Evolutionary conservation across 92 coral and sea anemone genomes (phyloP).

Genomic region (Metridium senile): DNA sequence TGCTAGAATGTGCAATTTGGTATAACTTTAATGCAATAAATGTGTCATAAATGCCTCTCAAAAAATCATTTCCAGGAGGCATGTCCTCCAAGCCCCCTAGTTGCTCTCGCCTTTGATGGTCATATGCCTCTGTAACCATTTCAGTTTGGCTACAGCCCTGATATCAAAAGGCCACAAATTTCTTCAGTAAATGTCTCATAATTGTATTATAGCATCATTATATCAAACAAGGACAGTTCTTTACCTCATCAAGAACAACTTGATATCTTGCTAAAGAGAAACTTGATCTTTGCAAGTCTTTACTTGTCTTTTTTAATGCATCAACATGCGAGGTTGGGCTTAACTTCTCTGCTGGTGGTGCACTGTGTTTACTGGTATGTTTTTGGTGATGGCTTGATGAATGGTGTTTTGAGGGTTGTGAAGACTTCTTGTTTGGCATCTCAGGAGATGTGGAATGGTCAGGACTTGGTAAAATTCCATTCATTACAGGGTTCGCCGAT

Average conservation of each 20-base stretch:
- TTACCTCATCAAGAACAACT: conserved; percentile 84
- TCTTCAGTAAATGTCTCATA: too few relatives aligned
- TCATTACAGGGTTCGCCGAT: background rate
- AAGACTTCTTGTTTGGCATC: conserved; percentile 5
- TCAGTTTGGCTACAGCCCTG: too few relatives aligned
- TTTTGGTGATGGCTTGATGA: conserved; percentile 13
- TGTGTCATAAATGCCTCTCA: too few relatives aligned
- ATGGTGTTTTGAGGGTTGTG: background rate
- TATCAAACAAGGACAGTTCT: too few relatives aligned
- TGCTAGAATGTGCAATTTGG: too few relatives aligned
- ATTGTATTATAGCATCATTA: too few relatives aligned
- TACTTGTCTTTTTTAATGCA: conserved; percentile 78
- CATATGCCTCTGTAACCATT: too few relatives aligned
- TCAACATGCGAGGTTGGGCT: conserved; percentile 72
- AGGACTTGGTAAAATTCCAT: conserved; percentile 12
- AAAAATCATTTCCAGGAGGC: too few relatives aligned
- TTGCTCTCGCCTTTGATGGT: too few relatives aligned
- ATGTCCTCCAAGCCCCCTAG: too few relatives aligned
- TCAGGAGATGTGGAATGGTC: conserved; percentile 16
- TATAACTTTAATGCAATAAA: too few relatives aligned
- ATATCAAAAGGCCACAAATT: too few relatives aligned
- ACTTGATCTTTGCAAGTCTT: conserved; percentile 90
- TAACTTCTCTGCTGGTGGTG: conserved; percentile 51
- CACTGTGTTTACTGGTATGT: conserved; percentile 25
- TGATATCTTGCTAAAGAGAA: conserved; percentile 92